phyloP scores from a whole-genome alignment of 2,113 vertebrate genomes.

The Sceloporus undulatus region DNA sequence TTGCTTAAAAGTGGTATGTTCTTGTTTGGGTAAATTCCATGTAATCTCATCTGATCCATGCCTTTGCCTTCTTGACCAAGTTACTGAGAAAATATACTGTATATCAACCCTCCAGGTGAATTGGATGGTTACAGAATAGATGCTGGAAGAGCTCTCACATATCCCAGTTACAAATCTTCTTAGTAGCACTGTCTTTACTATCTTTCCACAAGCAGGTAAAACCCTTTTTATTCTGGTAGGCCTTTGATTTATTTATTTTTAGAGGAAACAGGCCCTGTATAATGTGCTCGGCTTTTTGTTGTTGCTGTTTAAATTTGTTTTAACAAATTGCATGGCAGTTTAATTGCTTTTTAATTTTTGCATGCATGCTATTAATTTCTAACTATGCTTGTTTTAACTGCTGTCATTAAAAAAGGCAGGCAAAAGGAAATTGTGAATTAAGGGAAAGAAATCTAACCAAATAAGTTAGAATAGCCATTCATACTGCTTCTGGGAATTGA shows the following conservation, averaged over 20 bases:
- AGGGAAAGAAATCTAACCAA: neutral
- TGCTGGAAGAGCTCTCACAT: neutral
- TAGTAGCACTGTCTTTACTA: too few relatives aligned
- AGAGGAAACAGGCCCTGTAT: neutral
- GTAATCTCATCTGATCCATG: neutral
- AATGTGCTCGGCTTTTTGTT: neutral
- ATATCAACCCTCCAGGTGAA: neutral
- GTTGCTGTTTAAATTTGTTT: neutral
- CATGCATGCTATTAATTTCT: too few relatives aligned
- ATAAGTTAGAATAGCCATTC: neutral
- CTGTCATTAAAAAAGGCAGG: neutral
- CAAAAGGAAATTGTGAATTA: neutral
- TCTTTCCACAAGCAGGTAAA: too few relatives aligned
- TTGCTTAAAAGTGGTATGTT: neutral
- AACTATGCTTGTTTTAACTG: too few relatives aligned
- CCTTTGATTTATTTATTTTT: too few relatives aligned
- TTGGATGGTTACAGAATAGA: neutral
- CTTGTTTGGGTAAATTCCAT: neutral
- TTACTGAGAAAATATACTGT: neutral
- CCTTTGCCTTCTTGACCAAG: neutral
- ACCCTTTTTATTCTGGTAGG: too few relatives aligned
- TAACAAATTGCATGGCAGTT: neutral
- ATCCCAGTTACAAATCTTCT: too few relatives aligned
- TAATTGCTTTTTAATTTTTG: too few relatives aligned
- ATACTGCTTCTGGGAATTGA: neutral